phyloP scores from a whole-genome alignment of 2,113 vertebrate species.

The Epinephelus moara region DNA sequence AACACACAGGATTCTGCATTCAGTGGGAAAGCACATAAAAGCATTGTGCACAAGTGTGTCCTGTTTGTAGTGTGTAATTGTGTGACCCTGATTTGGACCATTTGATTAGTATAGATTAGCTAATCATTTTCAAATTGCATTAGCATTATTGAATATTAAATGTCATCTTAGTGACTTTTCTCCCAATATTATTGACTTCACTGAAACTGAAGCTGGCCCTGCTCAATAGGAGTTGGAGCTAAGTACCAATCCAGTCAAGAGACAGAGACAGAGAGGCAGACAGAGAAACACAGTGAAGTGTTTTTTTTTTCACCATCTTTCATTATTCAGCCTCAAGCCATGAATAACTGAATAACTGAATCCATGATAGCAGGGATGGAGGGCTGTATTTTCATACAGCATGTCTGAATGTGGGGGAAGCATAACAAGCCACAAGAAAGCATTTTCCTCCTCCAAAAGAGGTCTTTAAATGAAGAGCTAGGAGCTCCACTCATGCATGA shows the following conservation, averaged over 20 bases:
- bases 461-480: slow-evolving; percentile 77
- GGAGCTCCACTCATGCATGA: slow-evolving; percentile 70
- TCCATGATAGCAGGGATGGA: slow-evolving; percentile 64
- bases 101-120: slow-evolving; percentile 57
- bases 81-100: slow-evolving; percentile 19
- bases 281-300: slow-evolving; percentile 51
- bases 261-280: slow-evolving; percentile 40
- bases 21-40: background rate
- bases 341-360: slow-evolving; percentile 83
- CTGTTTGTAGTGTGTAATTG: background rate
- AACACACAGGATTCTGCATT: slow-evolving; percentile 22
- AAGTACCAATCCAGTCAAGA: slow-evolving; percentile 65
- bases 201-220: slow-evolving; percentile 24
- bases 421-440: slow-evolving; percentile 76
- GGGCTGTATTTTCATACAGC: slow-evolving; percentile 75
- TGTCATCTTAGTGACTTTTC: slow-evolving; percentile 50
- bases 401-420: slow-evolving; percentile 76
- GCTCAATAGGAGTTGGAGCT: slow-evolving; percentile 58
- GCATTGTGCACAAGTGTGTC: background rate
- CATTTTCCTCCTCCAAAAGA: slow-evolving; percentile 72
- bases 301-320: slow-evolving; percentile 62
- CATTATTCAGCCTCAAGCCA: slow-evolving; percentile 76
- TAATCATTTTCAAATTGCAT: slow-evolving; percentile 65
- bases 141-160: slow-evolving; percentile 65
- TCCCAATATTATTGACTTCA: slow-evolving; percentile 59